These are phyloP conservation scores for Protosalanx chinensis DNA, from an alignment of 2,797 vertebrate genomes.

Conservation along the genomic window DNA sequence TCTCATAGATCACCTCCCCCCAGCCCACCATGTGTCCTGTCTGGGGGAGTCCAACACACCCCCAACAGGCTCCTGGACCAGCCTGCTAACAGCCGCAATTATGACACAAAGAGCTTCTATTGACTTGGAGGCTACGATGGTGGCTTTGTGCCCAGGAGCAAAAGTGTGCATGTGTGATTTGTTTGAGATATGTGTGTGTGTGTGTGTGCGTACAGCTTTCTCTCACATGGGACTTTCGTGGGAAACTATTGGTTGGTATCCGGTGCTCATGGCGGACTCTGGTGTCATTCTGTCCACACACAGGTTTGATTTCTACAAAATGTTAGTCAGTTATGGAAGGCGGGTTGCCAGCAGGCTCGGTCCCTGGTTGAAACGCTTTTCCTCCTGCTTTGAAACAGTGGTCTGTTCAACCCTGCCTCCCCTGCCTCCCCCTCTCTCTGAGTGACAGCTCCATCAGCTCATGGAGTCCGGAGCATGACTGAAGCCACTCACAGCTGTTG, in stretches of 20 bases:
- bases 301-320: not conserved
- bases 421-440: slow-evolving; percentile 21
- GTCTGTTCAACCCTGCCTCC: no score
- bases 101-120: slow-evolving; percentile 47
- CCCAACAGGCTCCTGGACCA: slow-evolving; percentile 56
- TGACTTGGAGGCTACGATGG: slow-evolving; percentile 53
- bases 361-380: slow-evolving; percentile 40
- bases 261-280: slow-evolving; percentile 52
- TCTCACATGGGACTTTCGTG: slow-evolving; percentile 47
- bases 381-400: no score
- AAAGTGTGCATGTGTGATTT: slow-evolving; percentile 37
- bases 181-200: slow-evolving; percentile 25
- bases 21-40: slow-evolving; percentile 5
- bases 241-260: slow-evolving; percentile 49
- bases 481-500: slow-evolving; percentile 67
- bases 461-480: slow-evolving; percentile 40
- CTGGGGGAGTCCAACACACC: not conserved
- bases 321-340: no score
- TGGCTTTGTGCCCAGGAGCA: slow-evolving; percentile 57
- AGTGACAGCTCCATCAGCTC: slow-evolving; percentile 56
- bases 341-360: slow-evolving; percentile 27
- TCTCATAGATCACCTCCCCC: not conserved
- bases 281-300: not conserved
- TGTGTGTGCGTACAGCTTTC: slow-evolving; percentile 25
- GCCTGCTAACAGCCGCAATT: slow-evolving; percentile 41